Conservation (phyloP, 2,113 vertebrate genomes). For the Albula glossodonta region DNA sequence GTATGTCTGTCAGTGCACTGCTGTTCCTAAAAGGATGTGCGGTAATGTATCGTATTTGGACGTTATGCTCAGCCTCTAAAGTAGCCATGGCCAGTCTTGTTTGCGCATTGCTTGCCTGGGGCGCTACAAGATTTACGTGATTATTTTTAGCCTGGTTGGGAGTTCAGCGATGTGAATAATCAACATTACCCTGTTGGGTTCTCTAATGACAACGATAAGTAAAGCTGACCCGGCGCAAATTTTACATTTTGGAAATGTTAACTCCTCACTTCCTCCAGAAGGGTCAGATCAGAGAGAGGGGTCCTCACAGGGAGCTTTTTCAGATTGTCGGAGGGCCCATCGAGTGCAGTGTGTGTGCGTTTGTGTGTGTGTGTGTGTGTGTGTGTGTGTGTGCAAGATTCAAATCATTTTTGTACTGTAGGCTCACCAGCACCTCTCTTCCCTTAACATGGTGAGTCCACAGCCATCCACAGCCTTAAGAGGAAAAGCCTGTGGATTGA, state of each 20-base stretch:
- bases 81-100: constrained; percentile 46
- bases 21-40: background rate
- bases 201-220: constrained; percentile 62
- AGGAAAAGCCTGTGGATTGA: no score
- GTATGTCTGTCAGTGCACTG: constrained; percentile 24
- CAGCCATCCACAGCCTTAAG: no score
- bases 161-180: constrained; percentile 66
- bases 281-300: constrained; percentile 50
- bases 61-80: constrained; percentile 35
- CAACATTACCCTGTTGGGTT: constrained; percentile 61
- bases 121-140: constrained; percentile 50
- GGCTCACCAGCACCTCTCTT: background rate
- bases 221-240: constrained; percentile 58
- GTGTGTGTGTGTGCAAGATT: background rate
- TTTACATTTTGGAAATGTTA: constrained; percentile 38
- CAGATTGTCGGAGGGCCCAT: background rate
- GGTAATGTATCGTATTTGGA: background rate
- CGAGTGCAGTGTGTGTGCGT: background rate
- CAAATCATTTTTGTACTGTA: background rate
- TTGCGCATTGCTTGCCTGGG: constrained; percentile 55
- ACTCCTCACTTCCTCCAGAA: constrained; percentile 55
- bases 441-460: no score
- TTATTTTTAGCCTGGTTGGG: constrained; percentile 69
- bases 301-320: background rate
- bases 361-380: no score